These are phyloP conservation scores for Syngnathus rostellatus DNA, from an alignment of 2,797 vertebrate species.

Conservation along the genomic window DNA sequence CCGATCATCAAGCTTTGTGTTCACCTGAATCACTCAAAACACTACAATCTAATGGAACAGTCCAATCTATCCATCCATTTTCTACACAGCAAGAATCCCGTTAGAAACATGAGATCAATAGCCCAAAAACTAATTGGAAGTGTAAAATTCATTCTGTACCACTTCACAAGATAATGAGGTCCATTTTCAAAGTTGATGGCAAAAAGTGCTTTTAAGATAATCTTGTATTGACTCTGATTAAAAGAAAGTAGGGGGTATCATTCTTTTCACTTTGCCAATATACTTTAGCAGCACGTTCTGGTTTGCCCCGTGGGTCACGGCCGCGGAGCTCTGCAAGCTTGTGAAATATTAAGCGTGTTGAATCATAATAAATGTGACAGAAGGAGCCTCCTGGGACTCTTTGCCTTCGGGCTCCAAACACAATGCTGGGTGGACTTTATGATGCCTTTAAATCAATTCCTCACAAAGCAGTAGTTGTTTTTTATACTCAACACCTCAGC, in stretches of 20 bases:
- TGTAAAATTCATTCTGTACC: background rate
- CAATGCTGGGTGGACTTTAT: slow-evolving; percentile 30
- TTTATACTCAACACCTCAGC: background rate
- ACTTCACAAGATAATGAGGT: background rate
- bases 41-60: background rate
- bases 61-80: background rate
- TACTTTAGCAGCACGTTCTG: background rate
- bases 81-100: background rate
- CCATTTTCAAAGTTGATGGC: background rate
- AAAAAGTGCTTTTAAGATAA: background rate
- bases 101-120: background rate
- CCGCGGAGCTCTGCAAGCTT: slow-evolving; percentile 9
- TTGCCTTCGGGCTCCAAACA: slow-evolving; percentile 31
- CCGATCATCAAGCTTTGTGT: background rate
- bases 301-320: background rate
- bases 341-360: slow-evolving; percentile 43
- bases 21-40: background rate
- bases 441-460: slow-evolving; percentile 39
- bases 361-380: slow-evolving; percentile 56
- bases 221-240: background rate
- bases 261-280: background rate
- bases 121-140: background rate
- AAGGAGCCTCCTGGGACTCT: slow-evolving; percentile 34
- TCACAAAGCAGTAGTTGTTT: slow-evolving; percentile 20
- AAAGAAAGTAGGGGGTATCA: background rate